Evolutionary conservation across 2,888 invertebrate genomes (phyloP).

Genomic region (Mesodorylaimus sp.): DNA sequence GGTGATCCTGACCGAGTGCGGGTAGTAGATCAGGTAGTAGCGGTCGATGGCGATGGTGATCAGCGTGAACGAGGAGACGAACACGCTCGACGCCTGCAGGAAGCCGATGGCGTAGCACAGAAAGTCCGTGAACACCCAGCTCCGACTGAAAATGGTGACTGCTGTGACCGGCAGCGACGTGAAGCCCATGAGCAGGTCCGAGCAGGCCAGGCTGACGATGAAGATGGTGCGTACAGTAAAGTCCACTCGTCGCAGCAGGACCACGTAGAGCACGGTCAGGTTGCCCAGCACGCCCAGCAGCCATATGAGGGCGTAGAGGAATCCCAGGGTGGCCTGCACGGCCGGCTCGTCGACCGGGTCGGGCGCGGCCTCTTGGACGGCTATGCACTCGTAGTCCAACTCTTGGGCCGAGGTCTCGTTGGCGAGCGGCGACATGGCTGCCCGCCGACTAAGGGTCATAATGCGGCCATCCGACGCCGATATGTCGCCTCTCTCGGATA

Average conservation of each 20-base stretch:
- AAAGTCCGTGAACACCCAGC: constrained; percentile 23
- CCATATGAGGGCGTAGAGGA: constrained; percentile 24
- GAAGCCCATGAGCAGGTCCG: constrained; percentile 18
- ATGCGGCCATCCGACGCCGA: too few species aligned
- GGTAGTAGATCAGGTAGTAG: constrained; percentile 21
- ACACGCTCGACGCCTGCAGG: constrained; percentile 25
- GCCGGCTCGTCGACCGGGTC: constrained; percentile 15
- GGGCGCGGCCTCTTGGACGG: constrained; percentile 9
- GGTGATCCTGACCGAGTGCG: constrained; percentile 16
- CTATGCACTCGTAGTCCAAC: too few species aligned
- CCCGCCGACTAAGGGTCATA: too few species aligned
- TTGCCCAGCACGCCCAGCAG: constrained; percentile 22
- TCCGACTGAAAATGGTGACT: constrained; percentile 21
- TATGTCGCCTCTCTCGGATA: too few species aligned
- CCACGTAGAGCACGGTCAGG: constrained; percentile 15
- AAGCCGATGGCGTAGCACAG: constrained; percentile 25
- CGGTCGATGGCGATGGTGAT: constrained; percentile 26
- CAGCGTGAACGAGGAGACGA: constrained; percentile 26
- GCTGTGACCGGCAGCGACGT: constrained; percentile 26
- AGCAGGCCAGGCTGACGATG: constrained; percentile 15
- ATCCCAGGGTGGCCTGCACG: constrained; percentile 17
- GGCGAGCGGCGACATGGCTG: too few species aligned
- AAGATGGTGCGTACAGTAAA: constrained; percentile 21
- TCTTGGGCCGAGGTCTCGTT: too few species aligned
- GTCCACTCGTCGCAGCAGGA: too few species aligned